These are phyloP conservation scores for Tuberolachnus salignus DNA, from an alignment of 2,888 invertebrate species.

Conservation along the genomic window DNA sequence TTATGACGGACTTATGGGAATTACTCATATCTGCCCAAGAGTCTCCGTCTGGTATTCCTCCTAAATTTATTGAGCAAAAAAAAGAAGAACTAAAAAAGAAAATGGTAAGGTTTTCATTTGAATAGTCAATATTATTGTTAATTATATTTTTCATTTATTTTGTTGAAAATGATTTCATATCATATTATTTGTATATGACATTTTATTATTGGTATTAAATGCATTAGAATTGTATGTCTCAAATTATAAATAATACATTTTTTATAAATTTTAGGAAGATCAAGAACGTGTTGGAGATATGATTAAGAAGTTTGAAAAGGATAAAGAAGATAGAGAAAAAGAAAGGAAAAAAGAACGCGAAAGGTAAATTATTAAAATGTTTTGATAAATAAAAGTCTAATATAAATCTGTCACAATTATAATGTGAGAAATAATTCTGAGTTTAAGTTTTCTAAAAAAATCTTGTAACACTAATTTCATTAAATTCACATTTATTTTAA, in stretches of 20 bases:
- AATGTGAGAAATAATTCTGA: too few relatives aligned
- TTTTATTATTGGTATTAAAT: background rate
- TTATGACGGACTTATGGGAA: constrained; percentile 98
- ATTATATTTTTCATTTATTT: background rate
- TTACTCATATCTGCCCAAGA: constrained; percentile 93
- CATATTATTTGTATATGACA: background rate
- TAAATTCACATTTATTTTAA: too few relatives aligned
- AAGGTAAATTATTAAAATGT: constrained; percentile 57
- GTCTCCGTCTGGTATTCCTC: constrained; percentile 93
- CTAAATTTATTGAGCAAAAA: constrained; percentile 91
- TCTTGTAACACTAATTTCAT: too few relatives aligned
- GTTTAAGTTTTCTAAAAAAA: too few relatives aligned
- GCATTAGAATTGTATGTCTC: background rate
- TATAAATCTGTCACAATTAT: too few relatives aligned
- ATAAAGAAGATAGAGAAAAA: constrained; percentile 59
- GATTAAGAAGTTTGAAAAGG: constrained; percentile 61
- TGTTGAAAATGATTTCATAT: background rate
- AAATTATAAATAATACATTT: background rate
- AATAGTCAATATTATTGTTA: constrained; percentile 59
- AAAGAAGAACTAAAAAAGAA: constrained; percentile 94
- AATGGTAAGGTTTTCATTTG: constrained; percentile 67
- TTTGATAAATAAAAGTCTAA: too few relatives aligned
- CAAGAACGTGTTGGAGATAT: constrained; percentile 72
- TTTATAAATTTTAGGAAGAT: constrained; percentile 68
- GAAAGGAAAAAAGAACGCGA: constrained; percentile 62